These are phyloP conservation scores for Tigriopus californicus DNA, from an alignment of 2,888 invertebrate genomes.

Conservation along the genomic window DNA sequence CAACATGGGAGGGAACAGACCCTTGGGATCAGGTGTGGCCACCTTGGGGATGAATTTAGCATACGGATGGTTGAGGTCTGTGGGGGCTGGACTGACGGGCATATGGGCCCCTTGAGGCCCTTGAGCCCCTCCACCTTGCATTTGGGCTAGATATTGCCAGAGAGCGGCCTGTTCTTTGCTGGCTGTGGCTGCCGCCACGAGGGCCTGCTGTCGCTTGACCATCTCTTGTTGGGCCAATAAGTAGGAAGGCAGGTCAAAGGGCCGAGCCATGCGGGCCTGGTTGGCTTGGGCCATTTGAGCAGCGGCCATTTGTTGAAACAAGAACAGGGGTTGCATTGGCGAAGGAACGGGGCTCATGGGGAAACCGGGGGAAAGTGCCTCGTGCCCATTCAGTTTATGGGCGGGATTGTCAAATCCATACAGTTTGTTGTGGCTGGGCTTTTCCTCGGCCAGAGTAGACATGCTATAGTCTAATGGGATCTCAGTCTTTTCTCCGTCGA, in stretches of 20 bases:
- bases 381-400: neutral
- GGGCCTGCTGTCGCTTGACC: conserved; percentile 17
- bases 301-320: neutral
- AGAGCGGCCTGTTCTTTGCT: conserved; percentile 17
- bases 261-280: neutral
- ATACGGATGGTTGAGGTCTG: neutral
- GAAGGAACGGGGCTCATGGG: neutral
- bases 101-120: neutral
- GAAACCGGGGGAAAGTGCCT: neutral
- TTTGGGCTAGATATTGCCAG: neutral
- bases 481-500: neutral
- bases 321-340: neutral
- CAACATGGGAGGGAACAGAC: neutral
- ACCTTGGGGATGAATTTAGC: neutral
- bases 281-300: conserved; percentile 11
- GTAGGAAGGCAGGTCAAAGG: conserved; percentile 1
- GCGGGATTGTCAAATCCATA: neutral
- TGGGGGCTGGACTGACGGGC: neutral
- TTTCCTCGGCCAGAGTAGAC: neutral
- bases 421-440: no score
- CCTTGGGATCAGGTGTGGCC: neutral
- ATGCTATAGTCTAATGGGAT: conserved; percentile 12
- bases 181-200: conserved; percentile 17
- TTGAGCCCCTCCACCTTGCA: no score
- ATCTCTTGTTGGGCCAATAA: conserved; percentile 16